phyloP scores from a whole-genome alignment of 2,797 vertebrate genomes.

The Centroberyx gerrardi region DNA sequence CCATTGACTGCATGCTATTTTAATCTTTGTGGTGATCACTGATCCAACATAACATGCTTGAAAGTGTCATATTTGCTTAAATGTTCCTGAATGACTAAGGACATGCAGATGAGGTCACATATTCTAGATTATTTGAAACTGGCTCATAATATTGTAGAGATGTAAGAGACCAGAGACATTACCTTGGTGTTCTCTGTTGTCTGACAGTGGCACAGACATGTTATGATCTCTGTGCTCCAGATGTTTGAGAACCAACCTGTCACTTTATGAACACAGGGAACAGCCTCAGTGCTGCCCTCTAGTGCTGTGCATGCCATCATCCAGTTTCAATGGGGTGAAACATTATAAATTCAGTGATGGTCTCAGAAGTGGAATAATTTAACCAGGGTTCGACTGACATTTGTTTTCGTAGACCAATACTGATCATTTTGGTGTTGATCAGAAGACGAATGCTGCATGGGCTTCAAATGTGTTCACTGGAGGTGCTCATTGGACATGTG shows the following conservation, averaged over 20 bases:
- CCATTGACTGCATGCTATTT: neutral
- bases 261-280: slow-evolving; percentile 2
- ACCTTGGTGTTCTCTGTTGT: neutral
- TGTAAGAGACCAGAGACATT: too few relatives aligned
- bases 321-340: neutral
- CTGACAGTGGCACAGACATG: neutral
- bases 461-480: too few relatives aligned
- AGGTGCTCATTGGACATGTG: too few relatives aligned
- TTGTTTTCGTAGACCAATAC: too few relatives aligned
- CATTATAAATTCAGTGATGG: too few relatives aligned
- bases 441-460: too few relatives aligned
- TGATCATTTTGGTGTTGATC: too few relatives aligned
- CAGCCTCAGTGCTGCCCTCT: slow-evolving; percentile 30
- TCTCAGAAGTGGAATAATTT: neutral
- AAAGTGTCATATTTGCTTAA: neutral
- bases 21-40: neutral
- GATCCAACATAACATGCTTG: neutral
- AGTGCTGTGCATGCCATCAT: slow-evolving; percentile 12
- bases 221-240: neutral
- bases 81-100: neutral
- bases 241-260: neutral
- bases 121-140: neutral
- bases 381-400: neutral
- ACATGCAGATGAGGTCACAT: neutral
- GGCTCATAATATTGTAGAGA: neutral